A percentile compares a stretch with the other conserved stretches of the same genome.
Conservation (phyloP, 2,113 vertebrate species). For the Archilochus colubris region DNA sequence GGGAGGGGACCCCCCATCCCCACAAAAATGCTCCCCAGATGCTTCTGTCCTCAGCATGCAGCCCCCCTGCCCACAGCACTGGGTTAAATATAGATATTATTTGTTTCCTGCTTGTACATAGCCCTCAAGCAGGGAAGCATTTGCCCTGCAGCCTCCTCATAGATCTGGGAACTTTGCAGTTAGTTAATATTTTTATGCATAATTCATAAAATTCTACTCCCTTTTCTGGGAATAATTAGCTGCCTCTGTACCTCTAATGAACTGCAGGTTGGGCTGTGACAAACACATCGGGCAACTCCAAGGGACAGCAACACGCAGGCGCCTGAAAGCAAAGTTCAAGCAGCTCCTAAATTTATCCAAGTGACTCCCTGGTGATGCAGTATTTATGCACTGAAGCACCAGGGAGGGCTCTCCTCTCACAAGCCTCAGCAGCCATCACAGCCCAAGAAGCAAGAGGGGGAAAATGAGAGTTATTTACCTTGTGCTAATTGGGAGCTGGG, state of each 20-base stretch:
- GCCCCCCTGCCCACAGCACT: neutral
- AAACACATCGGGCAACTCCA: constrained; percentile 2
- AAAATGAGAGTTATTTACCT: constrained; percentile 32
- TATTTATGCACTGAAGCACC: constrained; percentile 55
- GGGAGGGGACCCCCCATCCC: neutral
- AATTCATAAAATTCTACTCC: constrained; percentile 62
- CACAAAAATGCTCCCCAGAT: rapidly evolving
- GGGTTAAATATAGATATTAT: neutral
- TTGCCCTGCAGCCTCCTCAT: constrained; percentile 2
- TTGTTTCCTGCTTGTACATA: neutral
- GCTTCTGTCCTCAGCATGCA: rapidly evolving
- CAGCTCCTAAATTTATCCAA: constrained; percentile 71
- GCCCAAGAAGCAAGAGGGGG: neutral
- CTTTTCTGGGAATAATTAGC: constrained; percentile 70
- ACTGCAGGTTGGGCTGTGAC: constrained; percentile 61
- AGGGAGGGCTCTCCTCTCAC: constrained; percentile 34
- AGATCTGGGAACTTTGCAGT: constrained; percentile 37
- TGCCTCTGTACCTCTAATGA: constrained; percentile 66
- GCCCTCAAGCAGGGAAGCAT: constrained; percentile 17
- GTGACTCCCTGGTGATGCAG: constrained; percentile 46
- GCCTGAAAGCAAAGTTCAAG: constrained; percentile 70
- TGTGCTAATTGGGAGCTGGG: neutral
- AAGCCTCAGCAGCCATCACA: constrained; percentile 10
- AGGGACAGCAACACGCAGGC: constrained; percentile 53
- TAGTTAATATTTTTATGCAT: constrained; percentile 68